These are phyloP conservation scores for Fulmarus glacialis DNA, from an alignment of 2,113 vertebrate genomes.

Conservation along the genomic window DNA sequence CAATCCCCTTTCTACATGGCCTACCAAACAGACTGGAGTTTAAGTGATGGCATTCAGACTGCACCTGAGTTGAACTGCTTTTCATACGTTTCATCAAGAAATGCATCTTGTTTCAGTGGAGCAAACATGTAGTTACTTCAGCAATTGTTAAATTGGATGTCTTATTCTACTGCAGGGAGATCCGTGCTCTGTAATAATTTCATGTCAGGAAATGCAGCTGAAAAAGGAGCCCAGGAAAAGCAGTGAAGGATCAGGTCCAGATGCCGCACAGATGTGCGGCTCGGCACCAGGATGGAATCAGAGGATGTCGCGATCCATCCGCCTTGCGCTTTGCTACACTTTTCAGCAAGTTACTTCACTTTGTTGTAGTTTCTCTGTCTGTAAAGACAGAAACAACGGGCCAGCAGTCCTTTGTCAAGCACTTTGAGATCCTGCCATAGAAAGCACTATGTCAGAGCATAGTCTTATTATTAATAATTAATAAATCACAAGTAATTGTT, in stretches of 20 bases:
- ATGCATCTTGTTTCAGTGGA: not conserved
- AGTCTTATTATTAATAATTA: not conserved
- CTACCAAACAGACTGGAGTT: not conserved
- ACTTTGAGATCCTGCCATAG: not conserved
- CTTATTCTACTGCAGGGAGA: not conserved
- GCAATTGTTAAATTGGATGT: not conserved
- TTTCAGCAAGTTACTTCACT: not conserved
- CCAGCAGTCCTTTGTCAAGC: not conserved
- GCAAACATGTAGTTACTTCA: not conserved
- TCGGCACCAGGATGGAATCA: not conserved
- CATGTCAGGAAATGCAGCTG: not conserved
- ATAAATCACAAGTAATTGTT: not conserved
- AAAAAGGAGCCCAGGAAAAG: not conserved
- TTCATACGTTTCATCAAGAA: not conserved
- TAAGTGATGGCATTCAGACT: not conserved
- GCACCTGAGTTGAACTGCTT: not conserved
- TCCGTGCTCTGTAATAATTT: not conserved
- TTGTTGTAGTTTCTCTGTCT: not conserved
- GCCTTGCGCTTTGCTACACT: not conserved
- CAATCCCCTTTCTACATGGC: accelerated
- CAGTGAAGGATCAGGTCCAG: not conserved
- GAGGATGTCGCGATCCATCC: not conserved
- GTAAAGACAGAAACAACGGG: not conserved
- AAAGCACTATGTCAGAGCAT: not conserved
- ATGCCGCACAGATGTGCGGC: not conserved